phyloP scores from a whole-genome alignment of 2,888 invertebrate species.

The Nomada goodeniana region DNA sequence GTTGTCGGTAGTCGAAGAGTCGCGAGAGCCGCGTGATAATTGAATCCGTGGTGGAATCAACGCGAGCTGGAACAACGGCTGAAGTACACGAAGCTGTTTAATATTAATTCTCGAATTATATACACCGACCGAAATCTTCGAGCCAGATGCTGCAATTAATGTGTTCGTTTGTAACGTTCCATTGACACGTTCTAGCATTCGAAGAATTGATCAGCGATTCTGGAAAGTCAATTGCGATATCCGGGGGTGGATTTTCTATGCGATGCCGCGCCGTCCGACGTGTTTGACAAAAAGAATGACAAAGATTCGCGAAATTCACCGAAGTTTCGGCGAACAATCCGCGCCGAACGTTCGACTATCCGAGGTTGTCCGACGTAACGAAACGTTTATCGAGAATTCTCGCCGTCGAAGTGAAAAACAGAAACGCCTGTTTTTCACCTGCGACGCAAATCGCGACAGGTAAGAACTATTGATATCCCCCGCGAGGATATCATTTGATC shows the following conservation, averaged over 20 bases:
- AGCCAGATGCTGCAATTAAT: conserved; percentile 38
- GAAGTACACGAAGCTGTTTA: conserved; percentile 41
- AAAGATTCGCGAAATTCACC: conserved; percentile 17
- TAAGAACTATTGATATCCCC: not conserved
- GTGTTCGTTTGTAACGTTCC: conserved; percentile 53
- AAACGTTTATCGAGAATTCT: conserved; percentile 26
- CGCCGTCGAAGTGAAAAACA: conserved; percentile 19
- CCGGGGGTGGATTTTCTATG: conserved; percentile 14
- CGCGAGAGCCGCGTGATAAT: conserved; percentile 32
- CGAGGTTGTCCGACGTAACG: not conserved
- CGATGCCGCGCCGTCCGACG: not conserved
- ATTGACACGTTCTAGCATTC: conserved; percentile 18
- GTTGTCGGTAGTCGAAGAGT: conserved; percentile 36
- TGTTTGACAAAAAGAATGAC: conserved; percentile 18
- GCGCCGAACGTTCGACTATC: not conserved
- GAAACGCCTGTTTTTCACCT: no score
- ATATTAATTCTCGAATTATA: conserved; percentile 62
- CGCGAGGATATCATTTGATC: not conserved
- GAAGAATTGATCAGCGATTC: conserved; percentile 49
- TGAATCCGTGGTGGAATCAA: conserved; percentile 30
- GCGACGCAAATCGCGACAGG: conserved; percentile 22
- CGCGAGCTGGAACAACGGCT: conserved; percentile 29
- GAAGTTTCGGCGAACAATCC: conserved; percentile 12
- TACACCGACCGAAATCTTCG: conserved; percentile 11
- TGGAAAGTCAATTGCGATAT: not conserved